A percentile compares a stretch with the other conserved stretches of the same genome.
phyloP scores from a whole-genome alignment of 2,113 vertebrate species.

The Dolichallabes microphthalmus region DNA sequence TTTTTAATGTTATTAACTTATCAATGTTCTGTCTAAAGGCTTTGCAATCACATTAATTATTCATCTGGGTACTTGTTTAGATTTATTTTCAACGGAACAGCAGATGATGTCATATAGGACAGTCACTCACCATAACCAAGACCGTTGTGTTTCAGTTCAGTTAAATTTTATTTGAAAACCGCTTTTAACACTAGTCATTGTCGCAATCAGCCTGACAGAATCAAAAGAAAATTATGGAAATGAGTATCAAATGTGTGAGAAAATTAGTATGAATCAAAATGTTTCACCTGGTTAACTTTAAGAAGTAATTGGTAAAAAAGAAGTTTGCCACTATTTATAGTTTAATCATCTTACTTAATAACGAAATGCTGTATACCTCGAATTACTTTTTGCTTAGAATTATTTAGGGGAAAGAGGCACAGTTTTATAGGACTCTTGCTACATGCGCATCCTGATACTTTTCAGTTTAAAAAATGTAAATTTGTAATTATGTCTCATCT shows the following conservation, averaged over 20 bases:
- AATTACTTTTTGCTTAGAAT: neutral
- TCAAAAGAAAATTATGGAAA: too few relatives aligned
- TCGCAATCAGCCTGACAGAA: too few relatives aligned
- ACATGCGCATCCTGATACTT: neutral
- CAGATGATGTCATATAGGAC: neutral
- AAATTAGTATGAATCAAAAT: too few relatives aligned
- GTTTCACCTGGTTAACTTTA: neutral
- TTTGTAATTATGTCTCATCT: neutral
- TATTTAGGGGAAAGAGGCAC: neutral
- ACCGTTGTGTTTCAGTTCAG: neutral
- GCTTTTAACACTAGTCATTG: too few relatives aligned
- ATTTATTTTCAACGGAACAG: neutral
- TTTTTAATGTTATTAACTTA: too few relatives aligned
- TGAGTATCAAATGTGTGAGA: too few relatives aligned
- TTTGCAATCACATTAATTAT: too few relatives aligned
- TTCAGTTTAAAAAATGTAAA: neutral
- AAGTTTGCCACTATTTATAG: neutral
- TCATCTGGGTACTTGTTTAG: neutral
- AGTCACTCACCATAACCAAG: neutral
- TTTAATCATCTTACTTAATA: neutral
- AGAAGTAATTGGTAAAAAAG: neutral
- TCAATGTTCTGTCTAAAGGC: too few relatives aligned
- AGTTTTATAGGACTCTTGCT: neutral
- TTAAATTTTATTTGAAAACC: too few relatives aligned
- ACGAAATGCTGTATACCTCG: neutral